These are phyloP conservation scores for Climacteris rufus DNA, from an alignment of 2,113 vertebrate species.

Conservation along the genomic window DNA sequence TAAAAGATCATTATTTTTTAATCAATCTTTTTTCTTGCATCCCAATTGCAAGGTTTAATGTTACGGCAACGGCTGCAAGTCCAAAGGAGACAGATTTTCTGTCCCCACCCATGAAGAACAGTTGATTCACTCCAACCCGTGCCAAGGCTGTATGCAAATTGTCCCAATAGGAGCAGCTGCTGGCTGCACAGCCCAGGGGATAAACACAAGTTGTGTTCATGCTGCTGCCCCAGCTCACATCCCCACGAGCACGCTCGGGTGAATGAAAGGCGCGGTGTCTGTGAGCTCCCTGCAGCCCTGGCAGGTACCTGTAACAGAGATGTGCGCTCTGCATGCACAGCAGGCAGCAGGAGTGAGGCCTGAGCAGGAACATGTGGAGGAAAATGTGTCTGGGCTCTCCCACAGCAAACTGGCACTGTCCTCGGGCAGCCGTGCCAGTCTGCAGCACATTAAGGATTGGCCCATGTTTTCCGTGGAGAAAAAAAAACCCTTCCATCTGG, in stretches of 20 bases:
- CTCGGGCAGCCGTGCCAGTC: neutral
- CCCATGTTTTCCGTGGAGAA: neutral
- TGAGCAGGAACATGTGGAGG: neutral
- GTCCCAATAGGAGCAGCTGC: constrained; percentile 12
- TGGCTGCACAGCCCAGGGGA: constrained; percentile 36
- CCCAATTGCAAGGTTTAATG: neutral
- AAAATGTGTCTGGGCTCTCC: neutral
- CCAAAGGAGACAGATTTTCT: constrained; percentile 32
- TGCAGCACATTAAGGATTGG: constrained; percentile 24
- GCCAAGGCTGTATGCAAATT: constrained; percentile 40
- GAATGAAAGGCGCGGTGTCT: neutral
- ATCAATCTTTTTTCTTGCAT: neutral
- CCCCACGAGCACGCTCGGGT: neutral
- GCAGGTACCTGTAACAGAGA: neutral
- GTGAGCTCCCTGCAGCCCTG: accelerated
- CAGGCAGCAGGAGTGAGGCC: neutral
- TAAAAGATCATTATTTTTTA: neutral
- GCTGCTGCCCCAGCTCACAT: neutral
- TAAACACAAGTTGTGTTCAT: neutral
- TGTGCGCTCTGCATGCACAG: neutral
- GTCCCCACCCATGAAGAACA: constrained; percentile 28
- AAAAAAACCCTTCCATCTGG: constrained; percentile 33
- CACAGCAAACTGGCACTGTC: neutral
- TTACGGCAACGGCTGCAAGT: neutral
- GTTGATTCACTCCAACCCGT: neutral